phyloP scores from a whole-genome alignment of 2,113 vertebrate species.

The Cercocebus atys region DNA sequence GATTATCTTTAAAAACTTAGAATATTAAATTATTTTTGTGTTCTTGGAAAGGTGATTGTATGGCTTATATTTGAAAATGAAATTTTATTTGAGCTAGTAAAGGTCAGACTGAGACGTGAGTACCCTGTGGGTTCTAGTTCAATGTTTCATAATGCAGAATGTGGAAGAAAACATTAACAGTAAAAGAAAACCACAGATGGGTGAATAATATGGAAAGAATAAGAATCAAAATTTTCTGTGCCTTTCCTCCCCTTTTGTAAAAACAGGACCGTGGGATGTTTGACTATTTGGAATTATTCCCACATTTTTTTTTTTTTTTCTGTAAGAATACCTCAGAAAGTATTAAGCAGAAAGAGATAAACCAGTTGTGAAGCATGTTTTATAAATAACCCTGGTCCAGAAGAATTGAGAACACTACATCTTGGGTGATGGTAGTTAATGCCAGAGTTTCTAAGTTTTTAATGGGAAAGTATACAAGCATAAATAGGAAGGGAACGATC shows the following conservation, averaged over 20 bases:
- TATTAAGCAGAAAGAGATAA: slow-evolving; percentile 17
- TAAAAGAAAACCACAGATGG: background rate
- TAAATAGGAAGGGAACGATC: background rate
- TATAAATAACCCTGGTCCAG: background rate
- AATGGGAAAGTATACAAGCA: background rate
- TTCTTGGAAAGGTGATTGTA: background rate
- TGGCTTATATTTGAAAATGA: slow-evolving; percentile 33
- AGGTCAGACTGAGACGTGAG: background rate
- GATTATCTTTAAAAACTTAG: background rate
- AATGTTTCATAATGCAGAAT: background rate
- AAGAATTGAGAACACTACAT: background rate
- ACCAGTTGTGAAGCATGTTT: background rate
- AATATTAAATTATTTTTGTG: background rate
- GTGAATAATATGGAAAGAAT: background rate
- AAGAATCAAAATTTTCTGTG: background rate
- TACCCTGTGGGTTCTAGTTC: background rate
- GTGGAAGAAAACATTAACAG: background rate
- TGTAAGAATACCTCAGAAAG: background rate
- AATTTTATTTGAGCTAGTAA: slow-evolving; percentile 27
- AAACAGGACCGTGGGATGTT: background rate
- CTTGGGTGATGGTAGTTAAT: background rate
- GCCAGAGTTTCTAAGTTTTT: background rate
- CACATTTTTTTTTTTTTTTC: background rate
- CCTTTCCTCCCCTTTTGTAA: background rate
- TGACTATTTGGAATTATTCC: slow-evolving; percentile 38